A percentile compares a stretch with the other conserved stretches of the same genome.
Evolutionary conservation across 2,113 vertebrate genomes (phyloP).

Genomic region (Osmerus mordax): DNA sequence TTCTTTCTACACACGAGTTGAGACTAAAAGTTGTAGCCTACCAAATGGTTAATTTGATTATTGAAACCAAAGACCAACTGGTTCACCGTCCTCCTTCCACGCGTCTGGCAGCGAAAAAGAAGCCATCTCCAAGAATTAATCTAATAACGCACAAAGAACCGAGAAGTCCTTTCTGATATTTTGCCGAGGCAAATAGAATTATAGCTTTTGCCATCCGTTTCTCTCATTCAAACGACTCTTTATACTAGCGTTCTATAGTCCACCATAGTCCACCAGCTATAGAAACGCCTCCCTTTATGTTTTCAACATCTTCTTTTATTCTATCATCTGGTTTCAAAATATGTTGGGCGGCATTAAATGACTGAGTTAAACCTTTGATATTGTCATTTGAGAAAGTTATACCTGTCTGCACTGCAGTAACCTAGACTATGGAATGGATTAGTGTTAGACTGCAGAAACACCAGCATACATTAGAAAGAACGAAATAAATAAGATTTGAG

Average conservation of each 20-base stretch:
- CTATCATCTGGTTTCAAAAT: constrained; percentile 57
- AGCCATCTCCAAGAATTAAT: constrained; percentile 93
- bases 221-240: constrained; percentile 80
- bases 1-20: constrained; percentile 90
- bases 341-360: constrained; percentile 38
- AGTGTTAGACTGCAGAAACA: not conserved
- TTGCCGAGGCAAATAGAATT: constrained; percentile 97
- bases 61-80: constrained; percentile 94
- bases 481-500: not conserved
- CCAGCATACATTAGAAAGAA: not conserved
- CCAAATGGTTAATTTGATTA: constrained; percentile 99
- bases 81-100: constrained; percentile 93
- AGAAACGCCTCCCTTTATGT: constrained; percentile 68
- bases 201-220: constrained; percentile 81
- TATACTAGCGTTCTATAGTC: constrained; percentile 70
- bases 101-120: constrained; percentile 88
- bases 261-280: constrained; percentile 67
- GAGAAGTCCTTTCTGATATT: constrained; percentile 95
- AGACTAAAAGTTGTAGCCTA: constrained; percentile 84
- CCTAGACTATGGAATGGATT: not conserved
- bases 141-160: constrained; percentile 95
- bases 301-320: constrained; percentile 72
- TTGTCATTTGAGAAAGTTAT: constrained; percentile 37
- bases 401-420: constrained; percentile 7
- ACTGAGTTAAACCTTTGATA: constrained; percentile 30